phyloP scores from a whole-genome alignment of 53 echinoderm and acorn worm genomes.

The Actinopyga echinites region DNA sequence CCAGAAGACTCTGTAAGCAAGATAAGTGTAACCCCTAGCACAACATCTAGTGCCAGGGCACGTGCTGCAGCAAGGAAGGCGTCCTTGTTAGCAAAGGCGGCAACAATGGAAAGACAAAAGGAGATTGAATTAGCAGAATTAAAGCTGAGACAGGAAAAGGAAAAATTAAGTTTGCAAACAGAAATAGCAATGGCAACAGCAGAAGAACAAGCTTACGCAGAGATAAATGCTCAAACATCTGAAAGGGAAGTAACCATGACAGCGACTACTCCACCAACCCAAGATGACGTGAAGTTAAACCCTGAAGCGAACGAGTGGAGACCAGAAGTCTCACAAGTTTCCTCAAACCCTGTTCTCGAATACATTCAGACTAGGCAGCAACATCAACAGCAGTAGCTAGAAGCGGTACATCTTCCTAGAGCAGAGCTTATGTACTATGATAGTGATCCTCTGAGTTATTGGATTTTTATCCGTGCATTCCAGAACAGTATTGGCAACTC shows the following conservation, averaged over 20 bases:
- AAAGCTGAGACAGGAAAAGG: constrained; percentile 28
- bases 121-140: constrained; percentile 43
- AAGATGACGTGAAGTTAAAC: background rate
- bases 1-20: constrained; percentile 23
- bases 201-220: constrained; percentile 39
- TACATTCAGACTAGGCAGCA: background rate
- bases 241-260: too few species aligned
- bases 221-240: background rate
- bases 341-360: background rate
- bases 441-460: background rate
- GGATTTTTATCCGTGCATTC: constrained; percentile 6
- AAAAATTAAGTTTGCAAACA: constrained; percentile 16
- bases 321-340: background rate
- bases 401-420: constrained; percentile 29
- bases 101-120: constrained; percentile 5
- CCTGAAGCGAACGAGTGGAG: background rate
- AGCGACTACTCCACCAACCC: too few species aligned
- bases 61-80: background rate
- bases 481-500: background rate
- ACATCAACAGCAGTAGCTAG: constrained; percentile 39
- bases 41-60: constrained; percentile 10
- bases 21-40: background rate
- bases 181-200: constrained; percentile 34
- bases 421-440: constrained; percentile 15
- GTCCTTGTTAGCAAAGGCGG: constrained; percentile 14